phyloP scores from a whole-genome alignment of 2,113 vertebrate genomes.

The Dendrocopos noguchii region DNA sequence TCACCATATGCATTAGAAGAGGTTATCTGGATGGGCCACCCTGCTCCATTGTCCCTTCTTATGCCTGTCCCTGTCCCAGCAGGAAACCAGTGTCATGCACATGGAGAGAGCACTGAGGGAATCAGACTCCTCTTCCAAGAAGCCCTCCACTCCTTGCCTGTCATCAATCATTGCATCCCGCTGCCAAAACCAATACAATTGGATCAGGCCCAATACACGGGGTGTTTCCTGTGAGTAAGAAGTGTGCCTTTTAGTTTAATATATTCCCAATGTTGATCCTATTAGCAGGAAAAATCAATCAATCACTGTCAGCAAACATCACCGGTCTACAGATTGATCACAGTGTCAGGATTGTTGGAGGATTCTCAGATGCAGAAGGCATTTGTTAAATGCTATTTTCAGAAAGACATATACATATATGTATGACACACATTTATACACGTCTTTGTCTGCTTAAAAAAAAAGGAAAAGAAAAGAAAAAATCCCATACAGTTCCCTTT shows the following conservation, averaged over 20 bases:
- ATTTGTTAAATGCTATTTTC: slow-evolving; percentile 47
- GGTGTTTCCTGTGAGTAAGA: slow-evolving; percentile 49
- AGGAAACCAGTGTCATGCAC: slow-evolving; percentile 23
- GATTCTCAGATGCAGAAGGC: slow-evolving; percentile 31
- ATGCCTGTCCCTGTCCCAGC: slow-evolving; percentile 24
- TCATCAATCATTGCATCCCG: slow-evolving; percentile 78
- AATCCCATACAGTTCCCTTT: background rate
- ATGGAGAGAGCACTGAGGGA: background rate
- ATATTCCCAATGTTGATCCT: slow-evolving; percentile 58
- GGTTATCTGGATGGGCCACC: slow-evolving; percentile 63
- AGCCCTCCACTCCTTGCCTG: slow-evolving; percentile 14
- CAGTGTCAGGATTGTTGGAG: slow-evolving; percentile 20
- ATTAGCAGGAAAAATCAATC: slow-evolving; percentile 74
- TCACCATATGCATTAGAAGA: slow-evolving; percentile 22
- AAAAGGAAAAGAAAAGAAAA: background rate
- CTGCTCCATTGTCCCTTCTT: slow-evolving; percentile 48
- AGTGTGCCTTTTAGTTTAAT: slow-evolving; percentile 57
- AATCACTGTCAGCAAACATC: slow-evolving; percentile 78
- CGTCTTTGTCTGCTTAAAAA: slow-evolving; percentile 52
- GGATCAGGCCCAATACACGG: slow-evolving; percentile 12
- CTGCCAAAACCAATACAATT: slow-evolving; percentile 66
- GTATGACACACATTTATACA: slow-evolving; percentile 31
- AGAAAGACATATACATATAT: slow-evolving; percentile 61
- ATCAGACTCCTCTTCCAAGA: background rate
- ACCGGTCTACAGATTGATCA: slow-evolving; percentile 40